Evolutionary conservation across 2,888 invertebrate genomes (phyloP), one percentile per base, ranked within the genome.

Genomic region (Chymomyza fuscimana): DNA sequence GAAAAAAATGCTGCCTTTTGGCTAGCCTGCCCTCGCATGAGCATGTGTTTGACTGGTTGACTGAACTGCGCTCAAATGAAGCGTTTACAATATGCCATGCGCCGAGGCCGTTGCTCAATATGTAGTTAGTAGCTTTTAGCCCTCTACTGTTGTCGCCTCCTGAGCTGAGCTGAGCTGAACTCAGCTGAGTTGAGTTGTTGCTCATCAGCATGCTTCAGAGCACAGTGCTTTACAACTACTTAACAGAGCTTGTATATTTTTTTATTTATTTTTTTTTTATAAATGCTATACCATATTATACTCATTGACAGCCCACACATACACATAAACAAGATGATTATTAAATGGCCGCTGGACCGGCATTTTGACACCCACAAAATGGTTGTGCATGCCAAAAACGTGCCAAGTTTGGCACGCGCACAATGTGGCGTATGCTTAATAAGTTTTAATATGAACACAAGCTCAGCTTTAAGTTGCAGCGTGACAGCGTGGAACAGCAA

Each of bases 151-250:
- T 7, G 32, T 32, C 32, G 9, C 6, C 32, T 32, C 32, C 32
- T 63, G 59, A 46, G 40, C 40, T 12, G 40, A 40, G 12, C 40
- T 56, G 74, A 32, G 71, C 65, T 63, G 59, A 46, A 12, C 40
- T 46, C 12, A 46, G 12, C 3, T 56, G 78, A 46, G 40, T 46
- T 46, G 40, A 46, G 40, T 46, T 46, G 40, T 80, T 81, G 81
- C 70, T 86, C 81, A 82, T 87, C 76, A 74, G 83, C 70, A 82
- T 82, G 82, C 82, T 82, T 73, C 82, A 87, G 46, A 87, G 82
- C 54, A 12, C 54, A 22, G 16, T 54, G 15, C 15, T n/a, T 12
- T 12, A 46, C 40, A 12, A 46, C 40, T 46, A 46, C 54, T 54
- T 15, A 19, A 54, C 22, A 54, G 54, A 15, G 54, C 7, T 54